Evolutionary conservation across 2,797 vertebrate species (phyloP), one percentile per base, ranked within the genome.

Genomic region (Bovichtus variegatus): DNA sequence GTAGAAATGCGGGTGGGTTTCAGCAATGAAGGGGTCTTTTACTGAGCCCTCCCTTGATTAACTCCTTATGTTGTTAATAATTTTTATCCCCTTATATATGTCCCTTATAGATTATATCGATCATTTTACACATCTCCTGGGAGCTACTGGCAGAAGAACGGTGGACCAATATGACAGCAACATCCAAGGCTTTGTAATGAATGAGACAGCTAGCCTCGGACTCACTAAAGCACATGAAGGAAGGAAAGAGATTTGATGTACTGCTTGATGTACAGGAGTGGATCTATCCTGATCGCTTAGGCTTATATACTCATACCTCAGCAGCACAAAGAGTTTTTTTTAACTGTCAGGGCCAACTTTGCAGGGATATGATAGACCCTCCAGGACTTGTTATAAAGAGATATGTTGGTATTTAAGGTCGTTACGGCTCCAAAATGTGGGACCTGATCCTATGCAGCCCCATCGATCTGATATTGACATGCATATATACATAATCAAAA

Each of bases 61-160:
- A 77, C 76, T 83, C 81, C 80, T 82, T 70, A 77, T 90, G 86
- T 90, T 82, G 68, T 87, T 92, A 92, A 95, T 90, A 87, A 38
- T 74, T 89, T 91, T 92, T 87, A 92, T 92, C 87, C 87, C 87
- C 81, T 86, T 86, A 84, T 86, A 90, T 87, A 72, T 91, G 89
- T 89, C 85, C 67, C 85, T 85, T 91, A 91, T 92, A 82, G 90
- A 89, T 90, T 71, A 50, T 90, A 94, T 93, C 34, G 93, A 94
- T 92, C 81, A 83, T 74, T 89, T 85, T 80, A 80, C 79, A 83
- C 76, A 62, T 85, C 89, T 89, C 85, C 46, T 57, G 72, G 83
- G 86, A 87, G 82, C 72, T 61, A 67, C 80, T 78, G 67, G 73
- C 38, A 70, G 72, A 76, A 74, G 57, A 89, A 82, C 16, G 50